These are phyloP conservation scores for Pachyuromys duprasi DNA, from an alignment of 2,797 vertebrate species.

Conservation along the genomic window DNA sequence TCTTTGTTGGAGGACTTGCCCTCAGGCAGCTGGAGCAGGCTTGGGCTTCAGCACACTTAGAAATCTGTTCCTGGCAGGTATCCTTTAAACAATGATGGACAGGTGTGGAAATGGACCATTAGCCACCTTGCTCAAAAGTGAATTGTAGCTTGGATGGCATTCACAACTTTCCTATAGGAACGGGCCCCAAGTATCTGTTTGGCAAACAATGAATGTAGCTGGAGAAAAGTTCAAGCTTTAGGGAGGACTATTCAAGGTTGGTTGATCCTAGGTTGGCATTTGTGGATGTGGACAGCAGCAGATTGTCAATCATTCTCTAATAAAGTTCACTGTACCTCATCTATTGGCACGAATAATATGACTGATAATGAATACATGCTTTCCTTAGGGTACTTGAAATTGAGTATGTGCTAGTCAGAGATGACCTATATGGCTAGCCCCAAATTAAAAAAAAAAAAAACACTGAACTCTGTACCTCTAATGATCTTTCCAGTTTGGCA, in stretches of 20 bases:
- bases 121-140: not conserved
- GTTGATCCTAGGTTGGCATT: not conserved
- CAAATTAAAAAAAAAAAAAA: not conserved
- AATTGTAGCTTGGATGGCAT: not conserved
- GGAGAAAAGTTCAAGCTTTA: not conserved
- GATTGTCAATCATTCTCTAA: not conserved
- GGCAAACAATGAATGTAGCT: not conserved
- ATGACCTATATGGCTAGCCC: not conserved
- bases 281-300: not conserved
- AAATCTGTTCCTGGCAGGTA: slow-evolving; percentile 31
- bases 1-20: slow-evolving; percentile 21
- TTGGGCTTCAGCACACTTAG: not conserved
- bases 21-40: not conserved
- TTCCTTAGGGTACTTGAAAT: slow-evolving; percentile 20
- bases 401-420: not conserved
- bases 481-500: not conserved
- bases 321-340: not conserved
- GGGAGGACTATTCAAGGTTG: not conserved
- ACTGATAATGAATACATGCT: not conserved
- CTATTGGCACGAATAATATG: not conserved
- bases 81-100: slow-evolving; percentile 39
- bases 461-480: not conserved
- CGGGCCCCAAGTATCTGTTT: not conserved
- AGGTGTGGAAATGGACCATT: not conserved
- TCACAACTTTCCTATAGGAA: not conserved